Percentiles rank a stretch among this genome's conserved stretches.
Conservation (phyloP, 2,888 invertebrate species). For the Sarcophaga caerulescens region DNA sequence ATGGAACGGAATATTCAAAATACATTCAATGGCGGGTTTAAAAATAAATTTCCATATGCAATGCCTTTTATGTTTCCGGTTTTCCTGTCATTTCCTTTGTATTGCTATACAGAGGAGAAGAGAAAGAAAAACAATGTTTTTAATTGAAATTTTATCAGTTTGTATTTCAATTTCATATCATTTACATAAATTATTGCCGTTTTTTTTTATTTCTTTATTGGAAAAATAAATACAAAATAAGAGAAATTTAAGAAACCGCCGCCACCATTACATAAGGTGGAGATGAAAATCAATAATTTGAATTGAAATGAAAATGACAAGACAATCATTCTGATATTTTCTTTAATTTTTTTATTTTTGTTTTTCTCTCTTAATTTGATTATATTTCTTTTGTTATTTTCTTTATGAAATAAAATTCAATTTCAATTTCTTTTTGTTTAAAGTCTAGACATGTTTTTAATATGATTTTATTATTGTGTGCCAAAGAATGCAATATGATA, state of each 20-base stretch:
- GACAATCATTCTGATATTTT: neutral
- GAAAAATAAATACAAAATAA: neutral
- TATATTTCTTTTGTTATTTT: neutral
- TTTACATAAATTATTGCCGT: constrained; percentile 46
- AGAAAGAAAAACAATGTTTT: constrained; percentile 33
- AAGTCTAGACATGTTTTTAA: constrained; percentile 65
- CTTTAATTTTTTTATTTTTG: neutral
- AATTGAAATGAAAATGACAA: constrained; percentile 14
- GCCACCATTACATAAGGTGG: no score
- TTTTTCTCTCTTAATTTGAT: constrained; percentile 13
- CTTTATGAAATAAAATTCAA: neutral
- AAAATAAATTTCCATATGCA: neutral
- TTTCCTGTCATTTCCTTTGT: constrained; percentile 17
- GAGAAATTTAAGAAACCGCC: constrained; percentile 18
- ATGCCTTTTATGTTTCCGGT: constrained; percentile 35
- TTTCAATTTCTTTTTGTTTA: constrained; percentile 25
- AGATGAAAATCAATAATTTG: constrained; percentile 37
- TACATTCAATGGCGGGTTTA: neutral
- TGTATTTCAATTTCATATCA: constrained; percentile 56
- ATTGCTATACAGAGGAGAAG: neutral
- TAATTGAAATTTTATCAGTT: constrained; percentile 65
- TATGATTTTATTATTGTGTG: constrained; percentile 40
- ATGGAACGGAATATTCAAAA: no score
- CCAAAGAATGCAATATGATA: no score
- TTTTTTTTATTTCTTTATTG: no score